A percentile compares a stretch with the other conserved stretches of the same genome.
Conservation (phyloP, 2,797 vertebrate species). For the Lutjanus campechanus region DNA sequence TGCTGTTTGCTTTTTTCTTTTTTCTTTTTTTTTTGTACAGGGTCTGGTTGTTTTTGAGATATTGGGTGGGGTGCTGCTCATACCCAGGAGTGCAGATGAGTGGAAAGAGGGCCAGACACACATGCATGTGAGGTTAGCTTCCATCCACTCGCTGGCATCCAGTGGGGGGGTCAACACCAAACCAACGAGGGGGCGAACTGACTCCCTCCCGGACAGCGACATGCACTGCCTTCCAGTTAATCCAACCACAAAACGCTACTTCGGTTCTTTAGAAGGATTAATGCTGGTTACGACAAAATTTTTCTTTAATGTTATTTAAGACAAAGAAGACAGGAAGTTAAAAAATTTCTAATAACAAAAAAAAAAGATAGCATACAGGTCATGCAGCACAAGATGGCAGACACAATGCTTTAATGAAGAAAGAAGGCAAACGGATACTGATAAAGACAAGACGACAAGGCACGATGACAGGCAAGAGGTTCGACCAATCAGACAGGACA, state of each 20-base stretch:
- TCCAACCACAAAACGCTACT: constrained; percentile 82
- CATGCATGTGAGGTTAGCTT: constrained; percentile 89
- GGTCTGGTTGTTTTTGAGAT: constrained; percentile 65
- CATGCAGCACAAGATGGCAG: constrained; percentile 88
- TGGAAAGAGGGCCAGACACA: constrained; percentile 84
- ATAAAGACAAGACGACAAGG: constrained; percentile 80
- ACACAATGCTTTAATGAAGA: constrained; percentile 84
- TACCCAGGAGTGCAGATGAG: constrained; percentile 89
- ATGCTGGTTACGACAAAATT: constrained; percentile 70
- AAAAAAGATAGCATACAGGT: constrained; percentile 77
- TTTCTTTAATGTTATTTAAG: constrained; percentile 62
- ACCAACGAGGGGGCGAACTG: constrained; percentile 77
- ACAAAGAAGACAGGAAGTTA: constrained; percentile 54
- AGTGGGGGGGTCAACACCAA: constrained; percentile 83
- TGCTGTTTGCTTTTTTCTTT: constrained; percentile 52
- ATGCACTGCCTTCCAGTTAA: constrained; percentile 87
- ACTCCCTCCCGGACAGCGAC: constrained; percentile 84
- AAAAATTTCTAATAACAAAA: constrained; percentile 40
- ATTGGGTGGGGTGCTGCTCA: constrained; percentile 87
- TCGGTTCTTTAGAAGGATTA: constrained; percentile 83
- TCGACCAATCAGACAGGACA: constrained; percentile 66
- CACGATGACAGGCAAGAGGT: constrained; percentile 81
- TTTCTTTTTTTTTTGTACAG: constrained; percentile 41
- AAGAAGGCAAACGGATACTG: constrained; percentile 77
- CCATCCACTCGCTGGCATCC: constrained; percentile 84